Percentiles rank a stretch among this genome's conserved stretches.
phyloP scores from a whole-genome alignment of 1,140 invertebrate species.

The Pseudomyrmex pallidus region DNA sequence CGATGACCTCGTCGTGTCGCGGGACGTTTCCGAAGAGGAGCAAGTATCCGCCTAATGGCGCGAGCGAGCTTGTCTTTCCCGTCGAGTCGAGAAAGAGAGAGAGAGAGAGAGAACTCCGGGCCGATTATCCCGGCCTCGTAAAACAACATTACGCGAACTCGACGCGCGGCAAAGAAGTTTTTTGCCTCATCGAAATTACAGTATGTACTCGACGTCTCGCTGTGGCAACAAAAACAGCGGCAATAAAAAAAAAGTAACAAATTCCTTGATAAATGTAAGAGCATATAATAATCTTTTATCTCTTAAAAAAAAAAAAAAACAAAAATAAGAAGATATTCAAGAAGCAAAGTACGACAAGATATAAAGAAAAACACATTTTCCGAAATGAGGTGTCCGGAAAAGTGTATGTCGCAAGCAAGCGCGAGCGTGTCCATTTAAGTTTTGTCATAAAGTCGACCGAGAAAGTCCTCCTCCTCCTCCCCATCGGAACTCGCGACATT shows the following conservation, averaged over 20 bases:
- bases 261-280: no score
- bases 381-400: not conserved
- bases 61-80: constrained; percentile 40
- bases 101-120: not conserved
- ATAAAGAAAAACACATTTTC: no score
- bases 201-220: no score
- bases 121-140: constrained; percentile 32
- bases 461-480: not conserved
- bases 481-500: not conserved
- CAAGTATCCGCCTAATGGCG: constrained; percentile 61
- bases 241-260: no score
- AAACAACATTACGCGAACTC: no score
- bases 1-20: constrained; percentile 73
- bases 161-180: no score
- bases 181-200: no score
- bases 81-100: not conserved
- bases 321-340: no score
- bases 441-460: constrained; percentile 3
- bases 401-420: not conserved
- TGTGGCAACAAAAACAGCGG: no score
- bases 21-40: constrained; percentile 63
- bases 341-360: no score
- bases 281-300: no score
- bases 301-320: no score
- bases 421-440: not conserved